phyloP scores from a whole-genome alignment of 2,113 vertebrate genomes.

The Spilogale gracilis region DNA sequence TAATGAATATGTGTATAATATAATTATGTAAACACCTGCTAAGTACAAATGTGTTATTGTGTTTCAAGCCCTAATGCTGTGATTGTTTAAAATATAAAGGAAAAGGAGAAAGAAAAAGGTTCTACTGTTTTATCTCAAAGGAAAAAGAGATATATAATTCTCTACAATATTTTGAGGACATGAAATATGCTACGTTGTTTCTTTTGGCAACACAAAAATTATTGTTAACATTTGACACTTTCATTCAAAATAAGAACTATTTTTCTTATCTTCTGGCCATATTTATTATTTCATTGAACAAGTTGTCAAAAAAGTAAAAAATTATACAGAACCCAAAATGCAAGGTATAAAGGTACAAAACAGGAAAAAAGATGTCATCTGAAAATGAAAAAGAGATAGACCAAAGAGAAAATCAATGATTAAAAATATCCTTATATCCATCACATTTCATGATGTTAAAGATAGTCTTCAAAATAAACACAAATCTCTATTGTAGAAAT shows the following conservation, averaged over 20 bases:
- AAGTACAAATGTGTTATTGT: neutral
- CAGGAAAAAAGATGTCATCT: neutral
- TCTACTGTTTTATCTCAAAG: neutral
- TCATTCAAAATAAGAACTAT: neutral
- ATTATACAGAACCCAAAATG: conserved; percentile 7
- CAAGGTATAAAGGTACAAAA: neutral
- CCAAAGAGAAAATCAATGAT: neutral
- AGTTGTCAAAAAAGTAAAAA: conserved; percentile 13
- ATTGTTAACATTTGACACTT: conserved; percentile 19
- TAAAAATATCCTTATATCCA: neutral
- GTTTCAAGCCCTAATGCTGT: neutral
- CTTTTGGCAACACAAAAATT: neutral
- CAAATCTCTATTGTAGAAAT: neutral
- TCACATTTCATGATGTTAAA: neutral
- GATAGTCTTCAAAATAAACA: neutral
- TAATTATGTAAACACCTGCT: conserved; percentile 29
- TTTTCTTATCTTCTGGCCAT: neutral
- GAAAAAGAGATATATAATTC: neutral
- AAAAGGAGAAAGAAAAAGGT: neutral
- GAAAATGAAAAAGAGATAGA: neutral
- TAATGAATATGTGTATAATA: conserved; percentile 17
- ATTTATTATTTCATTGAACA: neutral
- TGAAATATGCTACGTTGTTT: neutral
- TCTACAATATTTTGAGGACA: neutral
- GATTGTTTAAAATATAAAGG: neutral